Evolutionary conservation across 2,797 vertebrate genomes (phyloP).

Genomic region (Sebastes hopkinsi): DNA sequence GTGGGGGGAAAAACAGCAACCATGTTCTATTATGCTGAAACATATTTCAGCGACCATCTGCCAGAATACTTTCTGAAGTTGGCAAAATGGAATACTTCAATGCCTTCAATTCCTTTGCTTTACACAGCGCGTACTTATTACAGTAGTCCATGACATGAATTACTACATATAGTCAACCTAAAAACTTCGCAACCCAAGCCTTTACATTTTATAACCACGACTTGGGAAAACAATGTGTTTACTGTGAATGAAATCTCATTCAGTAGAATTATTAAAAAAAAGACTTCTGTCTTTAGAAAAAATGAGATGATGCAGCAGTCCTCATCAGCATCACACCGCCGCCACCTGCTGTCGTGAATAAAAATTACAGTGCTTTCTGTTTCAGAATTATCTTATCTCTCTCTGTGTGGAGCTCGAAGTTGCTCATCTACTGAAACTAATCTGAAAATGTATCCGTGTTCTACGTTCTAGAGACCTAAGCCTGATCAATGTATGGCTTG

Average conservation of each 20-base stretch:
- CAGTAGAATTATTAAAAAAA: conserved; percentile 67
- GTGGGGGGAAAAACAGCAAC: conserved; percentile 79
- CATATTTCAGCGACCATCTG: conserved; percentile 75
- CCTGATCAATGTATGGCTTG: conserved; percentile 65
- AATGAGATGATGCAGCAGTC: conserved; percentile 75
- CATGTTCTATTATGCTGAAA: conserved; percentile 73
- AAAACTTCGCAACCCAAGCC: conserved; percentile 72
- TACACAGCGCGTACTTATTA: conserved; percentile 84
- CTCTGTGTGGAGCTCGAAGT: conserved; percentile 34
- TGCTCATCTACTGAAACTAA: conserved; percentile 45
- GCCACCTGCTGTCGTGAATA: conserved; percentile 74
- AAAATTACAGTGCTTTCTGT: conserved; percentile 81
- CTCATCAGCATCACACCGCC: conserved; percentile 59
- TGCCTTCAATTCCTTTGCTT: conserved; percentile 74
- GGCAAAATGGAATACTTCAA: conserved; percentile 76
- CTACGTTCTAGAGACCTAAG: conserved; percentile 56
- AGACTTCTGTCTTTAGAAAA: conserved; percentile 69
- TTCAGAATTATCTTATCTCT: conserved; percentile 42
- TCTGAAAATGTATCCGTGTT: conserved; percentile 37
- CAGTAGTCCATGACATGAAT: conserved; percentile 88
- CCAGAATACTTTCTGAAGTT: conserved; percentile 73
- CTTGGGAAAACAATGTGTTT: conserved; percentile 72
- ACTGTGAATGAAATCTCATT: conserved; percentile 74
- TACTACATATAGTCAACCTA: conserved; percentile 76
- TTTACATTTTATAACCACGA: conserved; percentile 77